These are phyloP conservation scores for Eupristina koningsbergeri DNA, from an alignment of 1,140 invertebrate species.

Conservation along the genomic window DNA sequence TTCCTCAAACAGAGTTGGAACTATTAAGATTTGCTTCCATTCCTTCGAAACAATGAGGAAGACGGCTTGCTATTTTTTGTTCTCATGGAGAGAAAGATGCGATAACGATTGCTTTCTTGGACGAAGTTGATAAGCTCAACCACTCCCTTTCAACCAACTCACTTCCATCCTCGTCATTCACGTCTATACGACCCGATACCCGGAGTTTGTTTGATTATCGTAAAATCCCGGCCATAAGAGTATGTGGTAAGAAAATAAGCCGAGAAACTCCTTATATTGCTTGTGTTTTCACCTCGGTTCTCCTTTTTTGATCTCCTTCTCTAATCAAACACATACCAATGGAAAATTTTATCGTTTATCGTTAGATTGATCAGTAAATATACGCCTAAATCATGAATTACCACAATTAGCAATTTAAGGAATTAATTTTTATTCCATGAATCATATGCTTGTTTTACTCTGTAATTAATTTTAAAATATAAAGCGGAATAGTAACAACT, in stretches of 20 bases:
- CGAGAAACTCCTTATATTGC: not conserved
- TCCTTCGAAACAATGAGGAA: not conserved
- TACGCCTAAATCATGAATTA: too few relatives aligned
- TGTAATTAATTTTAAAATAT: too few relatives aligned
- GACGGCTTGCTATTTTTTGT: conserved; percentile 22
- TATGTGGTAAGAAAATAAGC: conserved; percentile 28
- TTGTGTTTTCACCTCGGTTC: not conserved
- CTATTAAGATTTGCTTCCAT: conserved; percentile 10
- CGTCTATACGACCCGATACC: not conserved
- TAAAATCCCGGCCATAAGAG: not conserved
- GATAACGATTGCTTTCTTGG: conserved; percentile 12
- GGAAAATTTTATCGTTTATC: too few relatives aligned
- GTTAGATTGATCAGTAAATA: too few relatives aligned
- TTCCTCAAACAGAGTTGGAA: conserved; percentile 39
- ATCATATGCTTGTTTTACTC: too few relatives aligned
- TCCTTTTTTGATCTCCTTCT: not conserved
- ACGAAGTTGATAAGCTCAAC: conserved; percentile 8
- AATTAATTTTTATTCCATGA: too few relatives aligned
- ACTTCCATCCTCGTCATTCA: not conserved
- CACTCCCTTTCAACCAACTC: conserved; percentile 7
- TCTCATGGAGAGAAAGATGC: not conserved
- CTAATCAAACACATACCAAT: too few relatives aligned
- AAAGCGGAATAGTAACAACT: too few relatives aligned
- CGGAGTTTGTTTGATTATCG: conserved; percentile 33
- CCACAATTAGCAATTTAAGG: too few relatives aligned